A percentile compares a stretch with the other conserved stretches of the same genome.
Evolutionary conservation across 2,113 vertebrate genomes (phyloP).

Genomic region (Motacilla tschutschensis): DNA sequence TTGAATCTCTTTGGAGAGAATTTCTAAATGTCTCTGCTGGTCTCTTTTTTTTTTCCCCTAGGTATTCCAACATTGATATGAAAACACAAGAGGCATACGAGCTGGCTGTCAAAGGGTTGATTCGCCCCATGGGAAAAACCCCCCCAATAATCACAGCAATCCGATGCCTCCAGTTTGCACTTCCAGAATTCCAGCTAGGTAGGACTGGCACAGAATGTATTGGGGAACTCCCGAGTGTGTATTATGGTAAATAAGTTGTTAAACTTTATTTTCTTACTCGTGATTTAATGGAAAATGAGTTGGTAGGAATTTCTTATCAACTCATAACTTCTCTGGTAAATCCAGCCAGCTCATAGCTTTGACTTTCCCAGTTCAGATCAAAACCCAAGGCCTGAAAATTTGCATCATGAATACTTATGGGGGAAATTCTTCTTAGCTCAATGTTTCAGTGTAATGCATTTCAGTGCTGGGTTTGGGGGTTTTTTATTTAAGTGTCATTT

Average conservation of each 20-base stretch:
- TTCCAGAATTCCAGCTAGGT: conserved; percentile 90
- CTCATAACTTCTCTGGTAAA: neutral
- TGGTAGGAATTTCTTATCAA: neutral
- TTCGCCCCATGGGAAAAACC: conserved; percentile 85
- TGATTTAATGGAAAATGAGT: neutral
- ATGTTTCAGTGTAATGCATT: neutral
- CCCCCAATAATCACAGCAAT: conserved; percentile 83
- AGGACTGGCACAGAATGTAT: neutral
- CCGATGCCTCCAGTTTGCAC: conserved; percentile 80
- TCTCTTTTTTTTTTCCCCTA: conserved; percentile 26
- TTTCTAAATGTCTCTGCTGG: neutral
- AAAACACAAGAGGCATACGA: conserved; percentile 91
- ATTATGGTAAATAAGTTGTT: neutral
- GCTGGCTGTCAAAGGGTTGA: conserved; percentile 83
- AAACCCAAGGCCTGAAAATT: neutral
- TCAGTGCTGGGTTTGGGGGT: neutral
- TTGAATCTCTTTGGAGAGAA: neutral
- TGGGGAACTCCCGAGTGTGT: neutral
- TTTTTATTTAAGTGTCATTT: neutral
- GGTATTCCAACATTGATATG: conserved; percentile 87
- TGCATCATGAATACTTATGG: neutral
- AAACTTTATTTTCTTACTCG: neutral
- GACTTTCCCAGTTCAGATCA: neutral
- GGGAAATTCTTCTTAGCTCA: neutral
- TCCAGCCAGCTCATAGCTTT: neutral